Base-by-base conservation (phyloP, 2,113 vertebrate species). In the Brachirus orientalis region DNA sequence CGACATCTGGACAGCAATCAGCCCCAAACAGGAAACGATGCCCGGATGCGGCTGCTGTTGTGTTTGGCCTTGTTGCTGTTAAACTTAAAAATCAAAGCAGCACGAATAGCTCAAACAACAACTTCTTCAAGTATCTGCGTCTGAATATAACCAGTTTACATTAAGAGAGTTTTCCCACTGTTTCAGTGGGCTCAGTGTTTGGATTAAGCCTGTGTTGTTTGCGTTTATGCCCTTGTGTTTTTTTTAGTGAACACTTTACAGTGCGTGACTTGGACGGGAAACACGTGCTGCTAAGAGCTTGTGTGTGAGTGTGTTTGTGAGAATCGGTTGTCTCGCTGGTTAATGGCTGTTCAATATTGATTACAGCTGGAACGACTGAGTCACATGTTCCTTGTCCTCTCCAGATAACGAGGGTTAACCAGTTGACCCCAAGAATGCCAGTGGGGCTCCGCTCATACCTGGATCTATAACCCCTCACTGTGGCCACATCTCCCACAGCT, bases 1-100 rank as follows among this genome's bases (percentile, higher is more conserved):
- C 86, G 80, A 87, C 17, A 81, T 84, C 88, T 90, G 89, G 88
- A 79, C 87, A n/a, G 81, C 76, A 89, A 89, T 91, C 89, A 88
- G 62, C 74, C 82, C 53, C 88, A 87, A 90, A 88, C 89, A 92
- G 89, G 90, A 91, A 90, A 70, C 75, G 80, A 69, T 79, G 79
- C 86, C 82, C 68, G 80, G 88, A 89, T 69, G 80, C 65, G 64
- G 66, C 85, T 66, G 82, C 86, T 90, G 86, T 83, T 86, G 80
- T 84, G 74, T 79, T 83, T 83, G 76, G 73, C 82, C 74, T 72
- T 13, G 33, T 67, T 47, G 79, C 68, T 41, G 65, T 44, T 73
- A 5, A 70, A 48, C 65, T 80, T 37, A 58, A 87, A 89, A 87
- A 89, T 89, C 68, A 79, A 79, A 88, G 85, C 84, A 75, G 80